phyloP scores from a whole-genome alignment of 2,113 vertebrate genomes.

The Caranx melampygus region DNA sequence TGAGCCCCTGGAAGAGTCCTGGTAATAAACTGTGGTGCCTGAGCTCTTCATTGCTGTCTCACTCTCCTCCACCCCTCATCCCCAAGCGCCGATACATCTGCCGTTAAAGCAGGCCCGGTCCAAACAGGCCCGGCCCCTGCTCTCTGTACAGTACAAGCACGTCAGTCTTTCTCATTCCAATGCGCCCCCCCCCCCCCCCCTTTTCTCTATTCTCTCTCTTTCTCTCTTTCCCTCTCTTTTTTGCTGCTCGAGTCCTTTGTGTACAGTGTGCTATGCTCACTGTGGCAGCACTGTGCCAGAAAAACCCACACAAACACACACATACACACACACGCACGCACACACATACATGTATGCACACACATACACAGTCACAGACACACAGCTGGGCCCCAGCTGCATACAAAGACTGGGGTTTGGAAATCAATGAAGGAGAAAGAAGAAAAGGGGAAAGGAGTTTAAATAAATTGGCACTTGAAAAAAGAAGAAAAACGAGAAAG shows the following conservation, averaged over 20 bases:
- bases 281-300: conserved; percentile 84
- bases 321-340: conserved; percentile 66
- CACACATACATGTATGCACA: conserved; percentile 51
- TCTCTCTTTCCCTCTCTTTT: conserved; percentile 56
- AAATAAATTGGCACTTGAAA: conserved; percentile 89
- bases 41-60: conserved; percentile 78
- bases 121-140: conserved; percentile 61
- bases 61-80: conserved; percentile 72
- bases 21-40: conserved; percentile 84
- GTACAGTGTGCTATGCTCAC: conserved; percentile 80
- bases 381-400: conserved; percentile 89
- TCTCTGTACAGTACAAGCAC: conserved; percentile 66
- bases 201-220: conserved; percentile 53
- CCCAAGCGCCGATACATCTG: conserved; percentile 68
- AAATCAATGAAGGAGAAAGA: conserved; percentile 89
- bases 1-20: conserved; percentile 75
- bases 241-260: conserved; percentile 73
- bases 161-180: conserved; percentile 61
- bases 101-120: conserved; percentile 54
- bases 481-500: conserved; percentile 80
- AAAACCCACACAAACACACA: conserved; percentile 80
- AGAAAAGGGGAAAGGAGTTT: conserved; percentile 86
- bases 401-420: conserved; percentile 87
- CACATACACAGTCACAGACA: conserved; percentile 78
- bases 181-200: conserved; percentile 43